phyloP scores from a whole-genome alignment of 2,113 vertebrate genomes.

The Gulo gulo region DNA sequence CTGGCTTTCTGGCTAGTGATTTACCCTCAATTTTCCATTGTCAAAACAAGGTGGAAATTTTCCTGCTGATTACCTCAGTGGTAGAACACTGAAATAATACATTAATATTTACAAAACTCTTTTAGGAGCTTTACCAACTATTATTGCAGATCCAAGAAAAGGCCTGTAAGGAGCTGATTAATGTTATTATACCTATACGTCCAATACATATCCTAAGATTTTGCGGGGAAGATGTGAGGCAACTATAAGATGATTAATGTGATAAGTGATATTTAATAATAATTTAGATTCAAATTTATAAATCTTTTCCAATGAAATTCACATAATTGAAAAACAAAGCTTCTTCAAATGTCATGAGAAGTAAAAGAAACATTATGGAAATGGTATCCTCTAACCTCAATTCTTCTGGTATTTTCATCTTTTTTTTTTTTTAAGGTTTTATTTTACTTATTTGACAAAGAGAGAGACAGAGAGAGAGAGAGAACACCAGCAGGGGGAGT shows the following conservation, averaged over 20 bases:
- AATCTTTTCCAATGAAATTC: not conserved
- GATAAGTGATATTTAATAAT: not conserved
- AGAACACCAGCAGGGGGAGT: not conserved
- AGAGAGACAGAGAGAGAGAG: too few relatives aligned
- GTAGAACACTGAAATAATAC: not conserved
- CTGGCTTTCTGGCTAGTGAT: not conserved
- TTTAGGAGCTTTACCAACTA: not conserved
- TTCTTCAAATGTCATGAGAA: slow-evolving; percentile 10
- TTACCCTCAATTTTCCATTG: not conserved
- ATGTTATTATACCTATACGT: not conserved
- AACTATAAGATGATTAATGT: not conserved
- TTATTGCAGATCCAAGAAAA: not conserved
- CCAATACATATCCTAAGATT: not conserved
- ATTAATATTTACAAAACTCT: not conserved
- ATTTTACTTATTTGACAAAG: not conserved
- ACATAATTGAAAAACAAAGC: not conserved
- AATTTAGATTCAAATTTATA: slow-evolving; percentile 15
- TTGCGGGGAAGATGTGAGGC: not conserved
- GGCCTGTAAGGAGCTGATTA: not conserved
- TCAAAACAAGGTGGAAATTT: not conserved
- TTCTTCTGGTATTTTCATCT: not conserved
- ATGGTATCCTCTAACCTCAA: not conserved
- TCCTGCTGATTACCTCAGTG: not conserved
- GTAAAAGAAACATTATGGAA: not conserved
- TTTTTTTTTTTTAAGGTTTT: not conserved